Evolutionary conservation across 1,140 invertebrate genomes (phyloP).

Genomic region (Tribolium castaneum): DNA sequence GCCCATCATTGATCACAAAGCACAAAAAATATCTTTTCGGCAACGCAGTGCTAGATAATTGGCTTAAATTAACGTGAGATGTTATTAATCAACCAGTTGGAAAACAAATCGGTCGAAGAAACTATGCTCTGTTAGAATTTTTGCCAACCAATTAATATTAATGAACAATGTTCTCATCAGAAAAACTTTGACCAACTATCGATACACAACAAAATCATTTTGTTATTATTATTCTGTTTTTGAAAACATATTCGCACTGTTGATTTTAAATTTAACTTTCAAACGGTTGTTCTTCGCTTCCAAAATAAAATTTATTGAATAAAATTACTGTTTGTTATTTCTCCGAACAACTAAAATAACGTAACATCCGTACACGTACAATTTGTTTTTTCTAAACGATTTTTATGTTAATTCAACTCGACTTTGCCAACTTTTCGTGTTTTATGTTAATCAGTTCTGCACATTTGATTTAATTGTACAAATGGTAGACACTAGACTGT

Average conservation of each 20-base stretch:
- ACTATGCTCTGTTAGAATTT: neutral
- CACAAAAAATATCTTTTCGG: constrained; percentile 6
- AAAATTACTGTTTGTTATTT: constrained; percentile 14
- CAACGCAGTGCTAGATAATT: constrained; percentile 19
- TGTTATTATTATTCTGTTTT: neutral
- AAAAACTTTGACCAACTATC: neutral
- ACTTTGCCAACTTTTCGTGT: constrained; percentile 11
- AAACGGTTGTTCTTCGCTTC: neutral
- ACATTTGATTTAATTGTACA: constrained; percentile 8
- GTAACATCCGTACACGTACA: neutral
- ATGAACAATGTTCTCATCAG: neutral
- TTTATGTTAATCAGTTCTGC: constrained; percentile 17
- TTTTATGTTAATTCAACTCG: neutral
- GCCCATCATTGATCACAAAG: constrained; percentile 1
- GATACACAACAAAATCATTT: neutral
- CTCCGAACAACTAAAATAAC: neutral
- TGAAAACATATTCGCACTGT: too few species aligned
- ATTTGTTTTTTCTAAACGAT: constrained; percentile 23
- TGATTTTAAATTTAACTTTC: neutral
- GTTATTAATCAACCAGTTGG: neutral
- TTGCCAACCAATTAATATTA: constrained; percentile 5
- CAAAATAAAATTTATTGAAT: neutral
- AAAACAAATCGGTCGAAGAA: neutral
- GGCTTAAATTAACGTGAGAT: constrained; percentile 13
- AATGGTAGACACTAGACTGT: neutral